A percentile compares a stretch with the other conserved stretches of the same genome.
phyloP scores from a whole-genome alignment of 2,888 invertebrate species.

The Lithophane semibrunnea region DNA sequence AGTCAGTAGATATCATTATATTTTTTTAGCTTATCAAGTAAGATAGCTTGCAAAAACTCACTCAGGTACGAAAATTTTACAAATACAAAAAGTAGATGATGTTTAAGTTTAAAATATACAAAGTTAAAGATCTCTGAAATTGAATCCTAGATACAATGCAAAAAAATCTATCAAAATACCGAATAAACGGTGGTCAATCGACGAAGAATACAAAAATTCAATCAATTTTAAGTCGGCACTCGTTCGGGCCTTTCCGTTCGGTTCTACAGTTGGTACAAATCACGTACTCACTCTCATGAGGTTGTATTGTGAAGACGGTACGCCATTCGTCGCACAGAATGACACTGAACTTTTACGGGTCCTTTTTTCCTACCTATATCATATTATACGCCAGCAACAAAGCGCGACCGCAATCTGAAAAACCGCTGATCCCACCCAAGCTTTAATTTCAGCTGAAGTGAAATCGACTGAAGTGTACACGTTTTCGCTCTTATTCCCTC shows the following conservation, averaged over 20 bases:
- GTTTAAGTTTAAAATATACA: not conserved
- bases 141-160: not conserved
- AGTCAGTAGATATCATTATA: slow-evolving; percentile 14
- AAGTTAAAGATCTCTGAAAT: slow-evolving; percentile 11
- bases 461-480: slow-evolving; percentile 86
- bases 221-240: slow-evolving; percentile 24
- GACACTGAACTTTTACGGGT: slow-evolving; percentile 64
- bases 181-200: slow-evolving; percentile 8
- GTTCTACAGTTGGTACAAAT: slow-evolving; percentile 30
- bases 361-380: slow-evolving; percentile 68
- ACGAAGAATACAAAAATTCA: slow-evolving; percentile 18
- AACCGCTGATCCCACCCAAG: slow-evolving; percentile 78
- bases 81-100: slow-evolving; percentile 4
- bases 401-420: slow-evolving; percentile 77
- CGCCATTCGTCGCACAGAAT: slow-evolving; percentile 62
- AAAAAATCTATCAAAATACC: slow-evolving; percentile 4
- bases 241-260: not conserved
- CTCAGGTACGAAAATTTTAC: not conserved
- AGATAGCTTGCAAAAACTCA: slow-evolving; percentile 18
- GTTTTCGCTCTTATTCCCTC: slow-evolving; percentile 85
- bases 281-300: slow-evolving; percentile 41
- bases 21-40: slow-evolving; percentile 7
- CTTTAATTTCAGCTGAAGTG: slow-evolving; percentile 86
- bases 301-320: slow-evolving; percentile 56
- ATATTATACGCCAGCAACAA: slow-evolving; percentile 73